These are phyloP conservation scores for Andricus quercusramuli DNA, from an alignment of 2,888 invertebrate genomes.

Conservation along the genomic window DNA sequence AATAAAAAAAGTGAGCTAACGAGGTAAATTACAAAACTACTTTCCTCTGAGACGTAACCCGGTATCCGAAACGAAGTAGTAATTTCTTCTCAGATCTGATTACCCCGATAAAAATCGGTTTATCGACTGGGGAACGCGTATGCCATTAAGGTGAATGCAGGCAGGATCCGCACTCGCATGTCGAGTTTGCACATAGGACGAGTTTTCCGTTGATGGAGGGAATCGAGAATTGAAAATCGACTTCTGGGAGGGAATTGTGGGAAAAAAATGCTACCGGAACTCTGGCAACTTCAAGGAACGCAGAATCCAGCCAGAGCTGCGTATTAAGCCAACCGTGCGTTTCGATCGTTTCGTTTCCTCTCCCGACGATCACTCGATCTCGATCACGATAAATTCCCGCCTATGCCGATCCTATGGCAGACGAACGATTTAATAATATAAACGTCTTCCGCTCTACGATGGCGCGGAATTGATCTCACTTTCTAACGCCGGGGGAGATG, in stretches of 20 bases:
- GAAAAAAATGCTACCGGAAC: slow-evolving; percentile 19
- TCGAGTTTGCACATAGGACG: slow-evolving; percentile 25
- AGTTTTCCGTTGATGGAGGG: slow-evolving; percentile 18
- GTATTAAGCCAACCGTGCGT: slow-evolving; percentile 42
- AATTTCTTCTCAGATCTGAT: slow-evolving; percentile 36
- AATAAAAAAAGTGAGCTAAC: slow-evolving; percentile 26
- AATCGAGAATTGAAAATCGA: neutral
- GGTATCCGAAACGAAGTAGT: slow-evolving; percentile 33
- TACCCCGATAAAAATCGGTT: slow-evolving; percentile 36
- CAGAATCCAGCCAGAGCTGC: slow-evolving; percentile 28
- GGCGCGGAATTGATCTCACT: slow-evolving; percentile 64
- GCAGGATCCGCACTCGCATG: slow-evolving; percentile 25
- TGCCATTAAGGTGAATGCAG: slow-evolving; percentile 21
- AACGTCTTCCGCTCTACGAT: slow-evolving; percentile 61
- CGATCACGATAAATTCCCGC: slow-evolving; percentile 53
- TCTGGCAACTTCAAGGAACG: slow-evolving; percentile 11
- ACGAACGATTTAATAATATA: slow-evolving; percentile 63
- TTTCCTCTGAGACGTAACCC: slow-evolving; percentile 28
- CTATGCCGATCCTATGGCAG: slow-evolving; percentile 50
- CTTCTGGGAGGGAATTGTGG: neutral
- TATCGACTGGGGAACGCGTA: slow-evolving; percentile 25
- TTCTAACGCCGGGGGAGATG: slow-evolving; percentile 60
- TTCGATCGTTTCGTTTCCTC: slow-evolving; percentile 51
- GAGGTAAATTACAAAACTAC: slow-evolving; percentile 41
- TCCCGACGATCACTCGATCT: slow-evolving; percentile 49